Evolutionary conservation across 2,888 invertebrate species (phyloP).

Genomic region (Himalopsyche kuldschensis): DNA sequence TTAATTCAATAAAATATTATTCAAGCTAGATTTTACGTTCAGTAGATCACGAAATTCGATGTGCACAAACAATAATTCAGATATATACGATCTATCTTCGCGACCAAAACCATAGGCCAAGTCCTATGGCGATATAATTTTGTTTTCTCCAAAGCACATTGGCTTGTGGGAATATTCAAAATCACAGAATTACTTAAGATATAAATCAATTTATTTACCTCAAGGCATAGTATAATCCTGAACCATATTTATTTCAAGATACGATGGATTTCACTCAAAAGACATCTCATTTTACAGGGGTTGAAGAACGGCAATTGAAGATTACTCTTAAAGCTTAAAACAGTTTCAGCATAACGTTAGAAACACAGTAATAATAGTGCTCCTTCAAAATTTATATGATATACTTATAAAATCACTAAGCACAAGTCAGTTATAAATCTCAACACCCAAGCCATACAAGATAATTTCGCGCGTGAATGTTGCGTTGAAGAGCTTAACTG

Average conservation of each 20-base stretch:
- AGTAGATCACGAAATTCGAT: neutral
- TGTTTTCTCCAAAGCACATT: no score
- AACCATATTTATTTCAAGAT: conserved; percentile 42
- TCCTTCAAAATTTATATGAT: neutral
- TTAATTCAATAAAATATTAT: neutral
- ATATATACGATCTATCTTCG: neutral
- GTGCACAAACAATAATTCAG: neutral
- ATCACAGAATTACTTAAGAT: conserved; percentile 42
- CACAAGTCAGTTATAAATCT: neutral
- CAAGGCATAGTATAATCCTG: conserved; percentile 45
- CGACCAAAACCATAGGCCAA: neutral
- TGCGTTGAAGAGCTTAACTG: conserved; percentile 54
- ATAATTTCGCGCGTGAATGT: conserved; percentile 57
- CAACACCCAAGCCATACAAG: conserved; percentile 24
- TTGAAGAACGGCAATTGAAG: neutral
- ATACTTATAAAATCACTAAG: neutral
- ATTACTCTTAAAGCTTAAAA: neutral
- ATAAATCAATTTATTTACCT: conserved; percentile 56
- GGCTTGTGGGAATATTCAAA: neutral
- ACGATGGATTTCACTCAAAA: neutral
- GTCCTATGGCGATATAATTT: neutral
- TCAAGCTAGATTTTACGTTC: neutral
- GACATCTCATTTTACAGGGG: neutral
- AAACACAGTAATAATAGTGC: neutral
- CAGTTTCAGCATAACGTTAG: neutral